These are phyloP conservation scores for Tragopan temminckii DNA, from an alignment of 2,797 vertebrate genomes.

Conservation along the genomic window DNA sequence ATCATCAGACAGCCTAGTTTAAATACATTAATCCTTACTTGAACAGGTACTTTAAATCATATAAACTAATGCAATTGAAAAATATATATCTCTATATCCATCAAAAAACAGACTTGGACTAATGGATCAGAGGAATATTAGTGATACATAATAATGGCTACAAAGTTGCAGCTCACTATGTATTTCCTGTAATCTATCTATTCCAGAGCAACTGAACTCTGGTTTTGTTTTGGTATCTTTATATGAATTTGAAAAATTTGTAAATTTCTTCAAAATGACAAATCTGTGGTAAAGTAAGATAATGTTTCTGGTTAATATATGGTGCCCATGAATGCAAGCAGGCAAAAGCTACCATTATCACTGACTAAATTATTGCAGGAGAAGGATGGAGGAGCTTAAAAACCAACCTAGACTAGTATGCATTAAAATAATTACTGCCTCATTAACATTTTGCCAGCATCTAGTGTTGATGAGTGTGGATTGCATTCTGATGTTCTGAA, in stretches of 20 bases:
- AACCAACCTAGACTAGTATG: neutral
- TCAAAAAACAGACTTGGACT: neutral
- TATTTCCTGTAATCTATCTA: neutral
- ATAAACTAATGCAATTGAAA: neutral
- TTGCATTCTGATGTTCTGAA: neutral
- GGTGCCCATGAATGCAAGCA: neutral
- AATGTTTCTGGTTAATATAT: neutral
- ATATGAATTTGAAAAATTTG: neutral
- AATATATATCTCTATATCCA: neutral
- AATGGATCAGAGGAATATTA: neutral
- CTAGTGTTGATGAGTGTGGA: neutral
- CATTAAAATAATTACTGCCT: neutral
- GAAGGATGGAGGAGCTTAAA: neutral
- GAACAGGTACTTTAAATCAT: neutral
- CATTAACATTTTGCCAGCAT: neutral
- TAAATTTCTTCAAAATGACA: neutral
- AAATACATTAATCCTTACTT: neutral
- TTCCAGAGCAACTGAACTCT: neutral
- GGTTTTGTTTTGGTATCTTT: neutral
- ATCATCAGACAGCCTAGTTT: neutral
- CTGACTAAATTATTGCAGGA: neutral
- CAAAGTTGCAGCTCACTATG: fast-evolving
- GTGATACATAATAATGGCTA: neutral
- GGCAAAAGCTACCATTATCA: neutral
- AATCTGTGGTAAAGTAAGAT: neutral